Evolutionary conservation across 2,888 invertebrate species (phyloP), one percentile per base, ranked within the genome.

Genomic region (Cyclophora punctaria): DNA sequence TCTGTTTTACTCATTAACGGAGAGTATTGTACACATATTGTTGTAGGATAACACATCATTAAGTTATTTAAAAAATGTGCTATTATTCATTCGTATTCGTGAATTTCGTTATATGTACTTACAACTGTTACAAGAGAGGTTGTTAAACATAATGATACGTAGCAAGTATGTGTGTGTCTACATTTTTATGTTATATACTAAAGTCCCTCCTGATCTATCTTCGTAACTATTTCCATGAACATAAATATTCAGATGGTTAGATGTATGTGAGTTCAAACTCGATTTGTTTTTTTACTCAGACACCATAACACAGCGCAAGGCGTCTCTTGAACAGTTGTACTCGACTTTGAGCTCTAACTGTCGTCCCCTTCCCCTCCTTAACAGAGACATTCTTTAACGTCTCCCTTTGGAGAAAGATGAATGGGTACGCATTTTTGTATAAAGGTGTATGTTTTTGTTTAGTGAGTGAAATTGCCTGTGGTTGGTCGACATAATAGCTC

Each of bases 341-440:
- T 67, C 77, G 70, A 83, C 64, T 80, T 73, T 82, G 77, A 75
- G 69, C 77, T 20, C 77, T 80, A 75, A 71, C 63, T 67, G 69
- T 69, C 64, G 64, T 60, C 78, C 78, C 84, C 79, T 83, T 83
- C 80, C 85, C 83, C 79, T 83, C 66, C 72, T 80, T 82, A 80
- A 80, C 80, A 72, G 78, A 75, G 82, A 84, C 86, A 87, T 87
- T 87, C 80, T 86, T 86, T 84, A 85, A 83, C 79, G 85, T 84
- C 83, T 78, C 75, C 71, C 72, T 73, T 78, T 80, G 78, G 75
- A 80, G 83, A 84, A 86, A 87, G 87, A 88, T 81, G 83, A 84
- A 88, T 87, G 85, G 83, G 75, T 73, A 80, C 69, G 80, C 83
- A 85, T 87, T 86, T 86, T 84, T 82, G 81, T 80, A 80, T 20